phyloP scores from a whole-genome alignment of 2,888 invertebrate species.

The Microplitis deprimator region DNA sequence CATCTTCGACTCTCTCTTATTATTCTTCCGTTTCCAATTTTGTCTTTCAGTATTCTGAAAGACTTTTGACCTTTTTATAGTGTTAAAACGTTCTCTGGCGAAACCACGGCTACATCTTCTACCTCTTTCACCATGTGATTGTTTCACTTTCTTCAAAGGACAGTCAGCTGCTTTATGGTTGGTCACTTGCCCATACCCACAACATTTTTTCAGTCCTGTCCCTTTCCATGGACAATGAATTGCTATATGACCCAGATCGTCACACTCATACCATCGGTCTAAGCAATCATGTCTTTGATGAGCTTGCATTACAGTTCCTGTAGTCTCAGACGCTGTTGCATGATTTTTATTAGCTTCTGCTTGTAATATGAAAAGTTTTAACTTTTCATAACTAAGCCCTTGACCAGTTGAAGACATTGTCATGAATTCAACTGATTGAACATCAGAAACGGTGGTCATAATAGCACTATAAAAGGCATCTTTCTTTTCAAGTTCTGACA shows the following conservation, averaged over 20 bases:
- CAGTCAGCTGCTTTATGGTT: constrained; percentile 7
- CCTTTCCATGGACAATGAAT: constrained; percentile 42
- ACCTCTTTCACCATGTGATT: constrained; percentile 7
- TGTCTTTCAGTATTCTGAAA: constrained; percentile 12
- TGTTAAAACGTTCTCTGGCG: constrained; percentile 4
- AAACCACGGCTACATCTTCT: constrained; percentile 9
- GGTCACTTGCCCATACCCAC: constrained; percentile 37
- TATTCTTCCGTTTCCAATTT: constrained; percentile 18
- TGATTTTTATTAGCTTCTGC: constrained; percentile 45
- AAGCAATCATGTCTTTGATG: neutral
- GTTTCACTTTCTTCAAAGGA: constrained; percentile 5
- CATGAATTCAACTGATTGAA: constrained; percentile 47
- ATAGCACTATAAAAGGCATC: constrained; percentile 46
- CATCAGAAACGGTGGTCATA: constrained; percentile 41
- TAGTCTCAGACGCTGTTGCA: constrained; percentile 12
- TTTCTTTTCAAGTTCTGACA: constrained; percentile 48
- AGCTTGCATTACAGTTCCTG: neutral
- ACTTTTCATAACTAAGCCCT: constrained; percentile 44
- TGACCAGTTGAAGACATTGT: constrained; percentile 43
- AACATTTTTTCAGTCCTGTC: constrained; percentile 33
- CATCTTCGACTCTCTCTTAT: constrained; percentile 15
- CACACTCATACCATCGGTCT: constrained; percentile 40
- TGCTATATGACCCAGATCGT: constrained; percentile 42
- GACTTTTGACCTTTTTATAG: constrained; percentile 1
- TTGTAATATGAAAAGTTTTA: constrained; percentile 45